Percentiles rank a stretch among this genome's conserved stretches.
Evolutionary conservation across 2,797 vertebrate genomes (phyloP).

Genomic region (Mus minutoides): DNA sequence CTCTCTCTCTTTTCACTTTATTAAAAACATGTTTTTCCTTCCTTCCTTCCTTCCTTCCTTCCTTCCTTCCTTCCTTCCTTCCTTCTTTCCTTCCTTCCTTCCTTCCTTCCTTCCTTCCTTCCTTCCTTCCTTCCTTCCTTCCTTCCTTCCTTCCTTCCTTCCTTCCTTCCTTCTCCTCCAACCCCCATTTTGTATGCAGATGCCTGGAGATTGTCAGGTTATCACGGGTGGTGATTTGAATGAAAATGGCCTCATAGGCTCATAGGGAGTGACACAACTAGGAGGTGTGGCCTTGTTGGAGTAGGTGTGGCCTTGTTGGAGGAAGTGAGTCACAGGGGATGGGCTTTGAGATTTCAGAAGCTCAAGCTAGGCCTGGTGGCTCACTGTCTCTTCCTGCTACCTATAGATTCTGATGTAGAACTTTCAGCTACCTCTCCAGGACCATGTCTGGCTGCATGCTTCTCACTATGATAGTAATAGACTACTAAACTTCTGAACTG

Average conservation of each 20-base stretch:
- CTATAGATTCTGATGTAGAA: not conserved
- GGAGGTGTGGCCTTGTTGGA: not conserved
- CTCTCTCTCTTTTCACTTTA: not conserved
- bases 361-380: too few relatives aligned
- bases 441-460: not conserved
- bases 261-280: not conserved
- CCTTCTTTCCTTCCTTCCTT: not conserved
- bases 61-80: not conserved
- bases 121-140: not conserved
- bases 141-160: not conserved
- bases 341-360: not conserved
- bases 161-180: not conserved
- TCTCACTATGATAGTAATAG: not conserved
- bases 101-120: not conserved
- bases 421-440: not conserved
- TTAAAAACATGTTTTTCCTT: not conserved
- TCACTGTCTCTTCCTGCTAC: not conserved
- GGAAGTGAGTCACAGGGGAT: not conserved
- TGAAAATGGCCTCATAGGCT: not conserved
- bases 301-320: not conserved
- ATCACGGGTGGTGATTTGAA: not conserved
- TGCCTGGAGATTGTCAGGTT: not conserved
- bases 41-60: not conserved
- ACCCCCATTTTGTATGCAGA: not conserved
- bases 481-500: not conserved